Percentiles rank a stretch among this genome's conserved stretches.
These are phyloP conservation scores for Chionoecetes opilio DNA, from an alignment of 1,140 invertebrate genomes.

Conservation along the genomic window DNA sequence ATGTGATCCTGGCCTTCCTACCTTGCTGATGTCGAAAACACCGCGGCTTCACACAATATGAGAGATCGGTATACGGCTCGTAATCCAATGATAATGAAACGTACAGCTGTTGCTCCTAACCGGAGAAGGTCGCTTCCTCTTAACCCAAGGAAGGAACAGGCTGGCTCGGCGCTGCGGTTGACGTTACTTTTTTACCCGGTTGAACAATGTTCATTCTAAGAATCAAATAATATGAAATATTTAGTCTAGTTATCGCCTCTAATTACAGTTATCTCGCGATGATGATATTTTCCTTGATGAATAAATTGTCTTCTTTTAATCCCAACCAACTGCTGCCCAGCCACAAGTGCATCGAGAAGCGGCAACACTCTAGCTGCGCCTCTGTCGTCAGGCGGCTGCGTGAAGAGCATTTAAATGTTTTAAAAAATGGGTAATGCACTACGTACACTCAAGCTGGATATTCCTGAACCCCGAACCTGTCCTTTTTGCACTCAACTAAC, in stretches of 20 bases:
- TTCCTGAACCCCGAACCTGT: no score
- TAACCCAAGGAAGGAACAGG: not conserved
- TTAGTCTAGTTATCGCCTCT: conserved; percentile 6
- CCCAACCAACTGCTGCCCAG: not conserved
- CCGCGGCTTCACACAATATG: not conserved
- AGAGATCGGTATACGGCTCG: not conserved
- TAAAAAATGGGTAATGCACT: no score
- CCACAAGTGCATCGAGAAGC: not conserved
- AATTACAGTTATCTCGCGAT: not conserved
- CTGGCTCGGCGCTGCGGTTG: no score
- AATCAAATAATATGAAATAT: not conserved
- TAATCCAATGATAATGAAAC: not conserved
- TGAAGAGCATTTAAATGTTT: no score
- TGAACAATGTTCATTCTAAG: not conserved
- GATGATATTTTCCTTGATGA: no score
- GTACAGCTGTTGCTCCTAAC: not conserved
- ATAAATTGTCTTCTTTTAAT: not conserved
- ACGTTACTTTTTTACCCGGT: not conserved
- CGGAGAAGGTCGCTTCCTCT: no score
- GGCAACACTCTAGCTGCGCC: not conserved
- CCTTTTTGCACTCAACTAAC: no score
- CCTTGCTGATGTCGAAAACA: not conserved
- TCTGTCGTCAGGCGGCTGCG: no score
- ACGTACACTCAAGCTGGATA: no score
- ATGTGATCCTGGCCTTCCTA: not conserved